Percentiles rank a stretch among this genome's conserved stretches.
Conservation (phyloP, 92 coral and sea anemone genomes). For the Zoanthus gigantus region DNA sequence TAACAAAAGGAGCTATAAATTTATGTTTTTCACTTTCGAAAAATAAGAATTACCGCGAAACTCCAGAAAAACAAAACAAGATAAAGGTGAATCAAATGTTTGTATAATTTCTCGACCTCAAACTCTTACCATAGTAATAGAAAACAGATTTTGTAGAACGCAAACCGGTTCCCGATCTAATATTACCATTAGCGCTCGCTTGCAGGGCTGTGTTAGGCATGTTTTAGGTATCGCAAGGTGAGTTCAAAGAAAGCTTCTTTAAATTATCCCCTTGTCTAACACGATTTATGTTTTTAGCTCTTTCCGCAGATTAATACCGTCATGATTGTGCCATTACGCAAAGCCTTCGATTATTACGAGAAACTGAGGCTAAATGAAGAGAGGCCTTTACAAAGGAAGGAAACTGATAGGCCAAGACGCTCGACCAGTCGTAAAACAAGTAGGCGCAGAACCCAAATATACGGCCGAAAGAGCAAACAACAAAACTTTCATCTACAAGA, state of each 20-base stretch:
- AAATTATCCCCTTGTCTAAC: neutral
- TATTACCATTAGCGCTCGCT: no score
- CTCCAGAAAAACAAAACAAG: no score
- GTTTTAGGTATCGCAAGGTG: no score
- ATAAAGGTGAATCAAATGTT: no score
- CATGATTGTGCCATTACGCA: constrained; percentile 70
- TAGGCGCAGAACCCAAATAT: neutral
- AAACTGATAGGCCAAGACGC: neutral
- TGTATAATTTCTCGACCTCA: no score
- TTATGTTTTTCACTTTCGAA: no score
- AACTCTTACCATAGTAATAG: no score
- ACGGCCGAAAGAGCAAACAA: neutral
- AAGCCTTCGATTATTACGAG: constrained; percentile 79
- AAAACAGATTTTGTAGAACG: no score
- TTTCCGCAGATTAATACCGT: constrained; percentile 72
- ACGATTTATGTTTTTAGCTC: constrained; percentile 40
- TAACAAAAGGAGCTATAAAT: no score
- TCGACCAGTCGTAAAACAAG: neutral
- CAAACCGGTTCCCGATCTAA: no score
- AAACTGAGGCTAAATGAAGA: constrained; percentile 45
- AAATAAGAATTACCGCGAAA: no score
- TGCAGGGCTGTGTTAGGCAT: neutral
- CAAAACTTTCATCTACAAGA: neutral
- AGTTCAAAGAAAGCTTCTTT: no score
- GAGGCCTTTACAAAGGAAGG: neutral